Conservation (phyloP, 64 coral and sea anemone genomes). For the Montipora capricornis region DNA sequence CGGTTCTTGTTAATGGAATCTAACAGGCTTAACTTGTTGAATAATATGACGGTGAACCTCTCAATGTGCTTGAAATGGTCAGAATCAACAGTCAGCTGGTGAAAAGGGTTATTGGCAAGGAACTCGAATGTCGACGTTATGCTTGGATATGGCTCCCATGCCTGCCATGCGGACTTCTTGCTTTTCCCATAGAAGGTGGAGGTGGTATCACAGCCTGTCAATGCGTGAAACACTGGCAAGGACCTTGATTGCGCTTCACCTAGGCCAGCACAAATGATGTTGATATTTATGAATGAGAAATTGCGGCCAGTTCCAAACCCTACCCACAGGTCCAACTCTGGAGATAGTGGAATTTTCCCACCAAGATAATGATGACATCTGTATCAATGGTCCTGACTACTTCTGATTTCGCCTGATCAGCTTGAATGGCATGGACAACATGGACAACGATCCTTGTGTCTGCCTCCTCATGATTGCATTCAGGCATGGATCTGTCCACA, state of each 20-base stretch:
- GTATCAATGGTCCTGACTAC: too few species aligned
- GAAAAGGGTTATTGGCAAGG: too few species aligned
- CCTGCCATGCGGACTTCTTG: too few species aligned
- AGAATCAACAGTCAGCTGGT: neutral
- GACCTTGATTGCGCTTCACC: constrained; percentile 16
- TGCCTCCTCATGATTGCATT: neutral
- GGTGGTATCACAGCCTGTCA: neutral
- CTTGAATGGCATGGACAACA: constrained; percentile 48
- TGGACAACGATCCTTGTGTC: constrained; percentile 42
- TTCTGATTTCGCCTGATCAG: neutral
- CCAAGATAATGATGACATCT: constrained; percentile 14
- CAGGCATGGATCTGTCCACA: neutral
- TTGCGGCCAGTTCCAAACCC: too few species aligned
- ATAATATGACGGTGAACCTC: neutral
- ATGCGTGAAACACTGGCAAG: neutral
- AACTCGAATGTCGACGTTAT: too few species aligned
- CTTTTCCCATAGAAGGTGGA: neutral
- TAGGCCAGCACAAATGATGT: constrained; percentile 8
- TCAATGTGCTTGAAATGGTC: too few species aligned
- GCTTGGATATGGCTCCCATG: too few species aligned
- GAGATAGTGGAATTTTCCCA: constrained; percentile 31
- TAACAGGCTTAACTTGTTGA: neutral
- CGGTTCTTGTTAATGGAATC: too few species aligned
- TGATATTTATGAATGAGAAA: neutral
- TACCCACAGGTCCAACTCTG: too few species aligned